Conservation (phyloP, 2,888 invertebrate genomes). For the Nomada goodeniana region DNA sequence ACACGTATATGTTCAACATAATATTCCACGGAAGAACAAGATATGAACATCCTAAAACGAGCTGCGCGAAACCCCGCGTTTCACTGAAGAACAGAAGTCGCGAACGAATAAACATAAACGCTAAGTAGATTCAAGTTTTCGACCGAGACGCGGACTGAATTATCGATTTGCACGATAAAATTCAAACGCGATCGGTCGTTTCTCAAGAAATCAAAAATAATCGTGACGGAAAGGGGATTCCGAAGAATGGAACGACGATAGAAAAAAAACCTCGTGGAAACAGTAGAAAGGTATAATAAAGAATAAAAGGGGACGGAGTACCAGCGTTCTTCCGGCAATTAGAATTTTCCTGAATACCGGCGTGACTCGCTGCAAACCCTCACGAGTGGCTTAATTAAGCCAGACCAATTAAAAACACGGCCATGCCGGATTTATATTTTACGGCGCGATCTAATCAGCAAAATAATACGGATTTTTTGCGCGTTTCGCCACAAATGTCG, state of each 20-base stretch:
- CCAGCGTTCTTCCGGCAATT: constrained; percentile 63
- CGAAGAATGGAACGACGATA: neutral
- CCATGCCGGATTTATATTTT: constrained; percentile 54
- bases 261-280: constrained; percentile 5
- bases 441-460: constrained; percentile 52
- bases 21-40: neutral
- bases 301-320: constrained; percentile 34
- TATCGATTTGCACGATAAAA: neutral
- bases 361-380: constrained; percentile 54
- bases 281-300: constrained; percentile 28
- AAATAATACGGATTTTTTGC: constrained; percentile 21
- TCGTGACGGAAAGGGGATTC: neutral
- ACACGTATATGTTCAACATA: neutral
- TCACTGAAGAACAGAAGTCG: too few species aligned
- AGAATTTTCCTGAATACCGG: constrained; percentile 56
- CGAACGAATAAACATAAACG: too few species aligned
- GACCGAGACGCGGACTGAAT: too few species aligned
- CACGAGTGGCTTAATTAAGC: constrained; percentile 71
- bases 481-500: constrained; percentile 34
- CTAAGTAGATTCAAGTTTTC: too few species aligned
- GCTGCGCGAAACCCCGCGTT: neutral
- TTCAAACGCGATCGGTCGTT: neutral
- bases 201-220: neutral
- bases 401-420: constrained; percentile 71
- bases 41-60: neutral